Evolutionary conservation across 2,113 vertebrate genomes (phyloP).

Genomic region (Xyliphius kryptos): DNA sequence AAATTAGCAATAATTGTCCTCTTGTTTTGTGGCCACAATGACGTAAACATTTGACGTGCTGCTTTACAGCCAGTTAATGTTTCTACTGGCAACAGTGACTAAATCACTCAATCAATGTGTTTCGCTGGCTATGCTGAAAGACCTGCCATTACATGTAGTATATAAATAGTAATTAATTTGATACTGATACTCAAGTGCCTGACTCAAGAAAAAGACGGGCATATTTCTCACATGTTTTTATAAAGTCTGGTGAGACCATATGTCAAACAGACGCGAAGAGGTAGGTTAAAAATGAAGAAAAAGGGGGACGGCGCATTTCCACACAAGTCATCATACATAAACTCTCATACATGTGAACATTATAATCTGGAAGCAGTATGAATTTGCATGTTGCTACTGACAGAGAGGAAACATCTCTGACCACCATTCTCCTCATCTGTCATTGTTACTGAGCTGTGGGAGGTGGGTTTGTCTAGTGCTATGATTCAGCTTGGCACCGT

Average conservation of each 20-base stretch:
- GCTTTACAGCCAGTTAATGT: slow-evolving; percentile 23
- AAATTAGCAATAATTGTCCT: slow-evolving; percentile 16
- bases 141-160: slow-evolving; percentile 19
- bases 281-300: background rate
- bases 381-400: slow-evolving; percentile 18
- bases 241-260: background rate
- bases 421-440: slow-evolving; percentile 34
- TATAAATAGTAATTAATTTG: slow-evolving; percentile 9
- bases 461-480: slow-evolving; percentile 2
- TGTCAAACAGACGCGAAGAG: slow-evolving; percentile 3
- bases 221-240: slow-evolving; percentile 21
- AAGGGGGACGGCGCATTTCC: background rate
- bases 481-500: slow-evolving; percentile 25
- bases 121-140: slow-evolving; percentile 3
- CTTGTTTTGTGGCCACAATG: background rate
- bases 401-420: slow-evolving; percentile 29
- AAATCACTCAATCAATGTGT: slow-evolving; percentile 18
- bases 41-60: background rate
- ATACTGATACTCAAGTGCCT: slow-evolving; percentile 1
- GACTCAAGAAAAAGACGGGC: slow-evolving; percentile 12
- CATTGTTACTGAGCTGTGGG: slow-evolving; percentile 32
- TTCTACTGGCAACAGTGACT: slow-evolving; percentile 25
- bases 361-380: slow-evolving; percentile 15
- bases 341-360: background rate
- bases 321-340: background rate